A percentile compares a stretch with the other conserved stretches of the same genome.
Conservation (phyloP, 2,888 invertebrate genomes). For the Seira sanloemensis region DNA sequence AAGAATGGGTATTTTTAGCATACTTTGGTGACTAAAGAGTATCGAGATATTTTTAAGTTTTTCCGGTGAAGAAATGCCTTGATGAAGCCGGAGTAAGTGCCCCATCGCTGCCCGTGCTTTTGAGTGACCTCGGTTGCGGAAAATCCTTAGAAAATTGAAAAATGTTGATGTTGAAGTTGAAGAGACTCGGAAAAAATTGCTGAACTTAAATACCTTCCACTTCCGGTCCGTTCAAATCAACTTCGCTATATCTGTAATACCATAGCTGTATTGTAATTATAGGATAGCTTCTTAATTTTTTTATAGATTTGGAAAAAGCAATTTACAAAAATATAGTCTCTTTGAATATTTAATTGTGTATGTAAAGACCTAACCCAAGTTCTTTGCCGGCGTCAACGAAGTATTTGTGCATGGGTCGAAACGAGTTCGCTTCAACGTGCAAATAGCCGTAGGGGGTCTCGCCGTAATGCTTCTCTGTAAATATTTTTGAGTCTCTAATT, state of each 20-base stretch:
- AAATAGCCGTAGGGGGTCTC: conserved; percentile 48
- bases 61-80: conserved; percentile 85
- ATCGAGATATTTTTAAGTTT: conserved; percentile 90
- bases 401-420: conserved; percentile 45
- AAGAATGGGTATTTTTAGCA: too few relatives aligned
- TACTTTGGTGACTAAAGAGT: conserved; percentile 86
- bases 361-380: conserved; percentile 54
- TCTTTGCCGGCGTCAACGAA: conserved; percentile 57
- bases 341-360: too few relatives aligned
- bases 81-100: conserved; percentile 91
- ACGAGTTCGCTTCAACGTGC: conserved; percentile 44
- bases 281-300: too few relatives aligned
- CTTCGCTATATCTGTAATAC: conserved; percentile 10
- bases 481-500: neutral
- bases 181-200: conserved; percentile 82
- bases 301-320: too few relatives aligned
- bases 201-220: conserved; percentile 79
- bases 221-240: conserved; percentile 63
- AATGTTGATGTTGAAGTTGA: conserved; percentile 79
- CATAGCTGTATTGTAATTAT: too few relatives aligned
- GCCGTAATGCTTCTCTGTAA: conserved; percentile 57
- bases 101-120: conserved; percentile 85
- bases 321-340: too few relatives aligned
- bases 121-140: conserved; percentile 47
- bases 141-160: conserved; percentile 8